Base-by-base conservation (phyloP, 1,140 invertebrate genomes). In the Oryctes rhinoceros region DNA sequence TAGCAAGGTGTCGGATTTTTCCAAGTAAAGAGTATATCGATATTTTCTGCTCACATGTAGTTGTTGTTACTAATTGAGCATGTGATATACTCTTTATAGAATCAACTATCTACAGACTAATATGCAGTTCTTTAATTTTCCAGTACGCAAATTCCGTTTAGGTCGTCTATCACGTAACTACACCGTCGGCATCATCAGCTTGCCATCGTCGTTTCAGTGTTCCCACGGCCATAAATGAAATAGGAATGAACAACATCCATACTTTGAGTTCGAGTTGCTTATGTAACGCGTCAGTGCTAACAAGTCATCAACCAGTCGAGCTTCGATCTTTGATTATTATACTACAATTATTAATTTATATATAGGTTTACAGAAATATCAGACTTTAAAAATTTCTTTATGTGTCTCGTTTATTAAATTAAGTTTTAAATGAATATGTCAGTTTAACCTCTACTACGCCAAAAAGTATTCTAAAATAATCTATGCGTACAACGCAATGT, bases 351-450 rank as follows among this genome's bases (percentile, higher is more conserved):
- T 59, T 59, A 59, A 59, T 59, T 59, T 59, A 59, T 59, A 59
- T 59, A 59, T 59, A 59, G 53, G 53, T 59, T 59, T 59, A 59
- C 53, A 59, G 53, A 59, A 59, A 59, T 59, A 59, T 59, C 53
- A 59, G 53, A 59, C 53, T 59, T 59, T 59, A 59, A 59, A 59
- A 59, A 59, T 18, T 59, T 59, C 53, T 59, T 59, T 59, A 59
- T 59, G 53, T 59, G 53, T 59, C 53, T 59, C 53, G 53, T 59
- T 59, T 59, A 59, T 59, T 59, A 18, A 44, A 44, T 18, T 59
- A n/a, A 15, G 53, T 59, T 59, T 59, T 59, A 59, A 59, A 59
- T 59, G 53, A 59, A 59, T 59, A 59, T 59, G 15, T 59, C 53
- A 59, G 53, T 59, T 59, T 59, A 59, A 59, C 53, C 53, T 59